Evolutionary conservation across 1,140 invertebrate genomes (phyloP).

Genomic region (Gonioctena quinquepunctata): DNA sequence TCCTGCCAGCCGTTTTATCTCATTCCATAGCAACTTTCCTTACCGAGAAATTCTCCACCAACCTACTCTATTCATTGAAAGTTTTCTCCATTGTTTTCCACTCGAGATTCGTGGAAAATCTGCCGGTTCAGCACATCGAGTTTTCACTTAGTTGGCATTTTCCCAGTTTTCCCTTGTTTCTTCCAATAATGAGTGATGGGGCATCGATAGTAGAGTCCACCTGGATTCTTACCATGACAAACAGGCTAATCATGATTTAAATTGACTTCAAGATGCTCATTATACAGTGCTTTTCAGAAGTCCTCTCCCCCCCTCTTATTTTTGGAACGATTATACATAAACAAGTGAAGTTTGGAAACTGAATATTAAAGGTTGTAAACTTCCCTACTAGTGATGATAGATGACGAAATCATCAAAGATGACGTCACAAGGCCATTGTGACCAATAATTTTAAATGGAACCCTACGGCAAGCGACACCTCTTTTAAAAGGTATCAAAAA

Average conservation of each 20-base stretch:
- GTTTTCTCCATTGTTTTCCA: constrained; percentile 3
- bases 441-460: no score
- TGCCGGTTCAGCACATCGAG: background rate
- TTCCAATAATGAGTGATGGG: background rate
- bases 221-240: background rate
- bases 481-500: no score
- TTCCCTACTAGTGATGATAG: no score
- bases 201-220: background rate
- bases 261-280: background rate
- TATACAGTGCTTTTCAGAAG: no score
- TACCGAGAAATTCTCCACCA: background rate
- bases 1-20: background rate
- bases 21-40: background rate
- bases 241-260: background rate
- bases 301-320: no score
- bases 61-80: background rate
- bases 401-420: no score
- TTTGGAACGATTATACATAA: no score
- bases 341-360: no score
- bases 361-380: no score
- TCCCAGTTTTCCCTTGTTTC: constrained; percentile 1
- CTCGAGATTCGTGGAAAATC: background rate
- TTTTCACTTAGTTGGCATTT: constrained; percentile 9
- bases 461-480: no score
- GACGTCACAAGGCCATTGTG: no score